Evolutionary conservation across 2,113 vertebrate genomes (phyloP).

Genomic region (Myxocyprinus asiaticus): DNA sequence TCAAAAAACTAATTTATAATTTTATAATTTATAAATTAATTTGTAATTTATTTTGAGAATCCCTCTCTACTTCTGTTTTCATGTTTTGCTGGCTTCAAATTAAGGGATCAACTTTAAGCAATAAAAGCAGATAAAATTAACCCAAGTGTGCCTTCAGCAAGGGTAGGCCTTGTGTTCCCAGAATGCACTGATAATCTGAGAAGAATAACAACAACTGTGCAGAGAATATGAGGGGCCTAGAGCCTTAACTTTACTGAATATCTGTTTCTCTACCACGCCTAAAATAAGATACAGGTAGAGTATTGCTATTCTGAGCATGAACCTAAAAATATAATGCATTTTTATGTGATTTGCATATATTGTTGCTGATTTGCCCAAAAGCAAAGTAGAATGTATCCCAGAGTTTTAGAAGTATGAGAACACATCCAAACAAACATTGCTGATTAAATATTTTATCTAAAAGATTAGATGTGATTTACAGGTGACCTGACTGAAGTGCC

Average conservation of each 20-base stretch:
- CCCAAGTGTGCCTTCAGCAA: neutral
- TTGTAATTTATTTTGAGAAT: too few species aligned
- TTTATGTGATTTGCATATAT: neutral
- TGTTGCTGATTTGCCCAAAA: too few species aligned
- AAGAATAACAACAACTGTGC: neutral
- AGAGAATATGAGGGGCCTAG: neutral
- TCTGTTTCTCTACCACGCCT: neutral
- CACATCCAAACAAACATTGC: too few species aligned
- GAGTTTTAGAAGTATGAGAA: too few species aligned
- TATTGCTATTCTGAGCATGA: neutral
- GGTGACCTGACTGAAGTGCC: too few species aligned
- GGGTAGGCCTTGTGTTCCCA: neutral
- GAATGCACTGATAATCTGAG: neutral
- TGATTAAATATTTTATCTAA: too few species aligned
- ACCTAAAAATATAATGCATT: neutral
- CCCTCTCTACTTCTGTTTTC: too few species aligned
- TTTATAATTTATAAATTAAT: too few species aligned
- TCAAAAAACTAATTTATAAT: too few species aligned
- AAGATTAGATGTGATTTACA: too few species aligned
- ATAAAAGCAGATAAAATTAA: neutral
- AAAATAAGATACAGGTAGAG: neutral
- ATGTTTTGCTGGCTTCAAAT: neutral
- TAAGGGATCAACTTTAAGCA: neutral
- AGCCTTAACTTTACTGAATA: neutral
- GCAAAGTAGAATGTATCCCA: too few species aligned